Evolutionary conservation across 2,888 invertebrate species (phyloP).

Genomic region (Drosophila emarginata): DNA sequence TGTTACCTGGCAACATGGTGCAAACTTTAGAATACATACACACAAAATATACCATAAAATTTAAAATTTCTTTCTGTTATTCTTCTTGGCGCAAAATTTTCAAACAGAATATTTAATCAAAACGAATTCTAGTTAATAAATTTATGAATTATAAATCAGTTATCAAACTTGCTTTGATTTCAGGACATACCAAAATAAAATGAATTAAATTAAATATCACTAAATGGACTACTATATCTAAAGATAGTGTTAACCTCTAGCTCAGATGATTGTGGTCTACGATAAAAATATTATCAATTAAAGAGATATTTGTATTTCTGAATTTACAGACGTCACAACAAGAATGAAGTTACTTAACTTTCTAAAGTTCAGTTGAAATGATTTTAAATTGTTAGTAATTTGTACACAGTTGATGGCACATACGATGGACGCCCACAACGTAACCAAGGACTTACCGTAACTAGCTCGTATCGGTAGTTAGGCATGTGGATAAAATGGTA

Average conservation of each 20-base stretch:
- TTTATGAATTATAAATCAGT: too few species aligned
- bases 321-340: too few species aligned
- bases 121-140: too few species aligned
- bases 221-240: too few species aligned
- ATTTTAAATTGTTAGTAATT: not conserved
- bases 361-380: not conserved
- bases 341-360: not conserved
- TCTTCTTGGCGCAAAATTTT: not conserved
- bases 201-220: too few species aligned
- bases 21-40: not conserved
- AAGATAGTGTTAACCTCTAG: too few species aligned
- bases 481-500: not conserved
- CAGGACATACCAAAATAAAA: too few species aligned
- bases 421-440: not conserved
- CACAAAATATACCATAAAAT: not conserved
- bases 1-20: conserved; percentile 2
- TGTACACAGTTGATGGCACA: not conserved
- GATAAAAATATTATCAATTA: too few species aligned
- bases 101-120: too few species aligned
- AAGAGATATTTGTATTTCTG: too few species aligned
- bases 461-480: not conserved
- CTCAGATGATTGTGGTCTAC: too few species aligned
- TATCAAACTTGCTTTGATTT: too few species aligned
- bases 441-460: not conserved
- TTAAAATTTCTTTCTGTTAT: not conserved